Evolutionary conservation across 2,797 vertebrate genomes (phyloP).

Genomic region (Odontamblyopus rebecca): DNA sequence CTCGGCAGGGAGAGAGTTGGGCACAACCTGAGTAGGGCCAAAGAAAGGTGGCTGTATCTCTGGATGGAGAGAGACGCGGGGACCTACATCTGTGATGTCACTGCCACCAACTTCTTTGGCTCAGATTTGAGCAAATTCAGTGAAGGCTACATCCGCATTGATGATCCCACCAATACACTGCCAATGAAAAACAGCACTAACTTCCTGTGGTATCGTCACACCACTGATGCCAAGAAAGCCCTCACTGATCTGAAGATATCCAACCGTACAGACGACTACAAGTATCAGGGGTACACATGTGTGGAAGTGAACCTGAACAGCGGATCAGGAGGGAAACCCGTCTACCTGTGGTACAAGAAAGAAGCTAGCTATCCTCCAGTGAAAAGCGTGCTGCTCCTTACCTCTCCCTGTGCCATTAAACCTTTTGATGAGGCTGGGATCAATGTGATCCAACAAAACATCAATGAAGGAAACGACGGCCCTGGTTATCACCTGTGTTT

Average conservation of each 20-base stretch:
- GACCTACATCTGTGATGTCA: slow-evolving; percentile 20
- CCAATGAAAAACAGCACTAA: rapidly evolving
- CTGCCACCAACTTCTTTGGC: background rate
- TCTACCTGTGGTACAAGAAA: slow-evolving; percentile 24
- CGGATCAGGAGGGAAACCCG: rapidly evolving
- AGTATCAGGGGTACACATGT: rapidly evolving
- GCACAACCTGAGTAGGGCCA: background rate
- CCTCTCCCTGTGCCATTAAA: rapidly evolving
- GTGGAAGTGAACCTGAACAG: slow-evolving; percentile 6
- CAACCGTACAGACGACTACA: rapidly evolving
- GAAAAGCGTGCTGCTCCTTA: background rate
- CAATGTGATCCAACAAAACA: background rate
- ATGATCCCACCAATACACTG: slow-evolving; percentile 7
- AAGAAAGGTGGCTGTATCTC: background rate
- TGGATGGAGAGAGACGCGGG: slow-evolving; percentile 18
- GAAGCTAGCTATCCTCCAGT: rapidly evolving
- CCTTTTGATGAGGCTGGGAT: background rate
- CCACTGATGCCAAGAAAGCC: background rate
- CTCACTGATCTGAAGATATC: slow-evolving; percentile 8
- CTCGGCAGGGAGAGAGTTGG: background rate
- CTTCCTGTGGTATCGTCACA: slow-evolving; percentile 31
- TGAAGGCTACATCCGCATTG: slow-evolving; percentile 1
- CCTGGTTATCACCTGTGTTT: rapidly evolving
- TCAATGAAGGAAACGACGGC: background rate
- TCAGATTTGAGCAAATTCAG: rapidly evolving